Evolutionary conservation across 2,888 invertebrate genomes (phyloP), one percentile per base, ranked within the genome.

Genomic region (Diarsia rubi): DNA sequence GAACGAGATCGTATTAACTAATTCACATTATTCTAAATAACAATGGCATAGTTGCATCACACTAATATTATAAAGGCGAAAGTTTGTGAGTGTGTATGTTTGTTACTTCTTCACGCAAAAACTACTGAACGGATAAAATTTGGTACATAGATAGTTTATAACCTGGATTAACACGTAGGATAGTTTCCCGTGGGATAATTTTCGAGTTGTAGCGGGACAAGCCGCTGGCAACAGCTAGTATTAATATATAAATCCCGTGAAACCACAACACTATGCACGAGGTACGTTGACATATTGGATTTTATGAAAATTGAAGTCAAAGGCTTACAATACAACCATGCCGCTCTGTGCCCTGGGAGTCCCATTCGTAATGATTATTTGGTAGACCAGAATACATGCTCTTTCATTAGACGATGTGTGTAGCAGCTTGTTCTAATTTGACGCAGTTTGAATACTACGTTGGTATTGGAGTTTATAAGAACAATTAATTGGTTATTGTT

Each of bases 201-300:
- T n/a, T n/a, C n/a, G n/a, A n/a, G n/a, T n/a, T n/a, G n/a, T n/a
- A n/a, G n/a, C n/a, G n/a, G n/a, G n/a, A n/a, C n/a, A n/a, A n/a
- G n/a, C n/a, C n/a, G n/a, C n/a, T n/a, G n/a, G n/a, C n/a, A n/a
- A n/a, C n/a, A n/a, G n/a, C n/a, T n/a, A n/a, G n/a, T 19, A 8
- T 21, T 8, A 42, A 60, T 16, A 16, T 57, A 37, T 16, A 11
- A 47, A 57, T 70, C 59, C 69, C 78, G 44, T 62, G n/a, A 31
- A n/a, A 31, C 62, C 67, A 74, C 86, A 82, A 4, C 86, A 66
- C 78, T 87, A 76, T 42, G 52, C 78, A 78, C 73, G 66, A 27
- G 62, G 59, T 67, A 78, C 73, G 79, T 84, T 89, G 87, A 88
- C 87, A 88, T 89, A 90, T 89, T 90, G 84, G 86, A 88, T 90